Base-by-base conservation (phyloP, 2,888 invertebrate genomes). In the Rugalucina vietnamica region DNA sequence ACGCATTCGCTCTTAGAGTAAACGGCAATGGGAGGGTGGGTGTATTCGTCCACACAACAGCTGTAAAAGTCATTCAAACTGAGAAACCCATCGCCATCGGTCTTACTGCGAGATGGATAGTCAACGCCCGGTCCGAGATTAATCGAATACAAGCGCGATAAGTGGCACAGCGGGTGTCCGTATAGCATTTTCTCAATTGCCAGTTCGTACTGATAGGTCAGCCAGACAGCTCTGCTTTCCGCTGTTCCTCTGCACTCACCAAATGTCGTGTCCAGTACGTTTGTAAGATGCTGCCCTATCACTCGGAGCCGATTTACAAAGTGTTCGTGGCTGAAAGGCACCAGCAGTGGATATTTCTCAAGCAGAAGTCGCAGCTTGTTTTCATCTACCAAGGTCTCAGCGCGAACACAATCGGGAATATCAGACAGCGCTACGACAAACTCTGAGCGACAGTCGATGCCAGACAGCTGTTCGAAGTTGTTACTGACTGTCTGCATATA, bases 171-270 rank as follows among this genome's bases (percentile, higher is more conserved):
- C 50, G 80, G 80, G 32, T 65, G 70, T n/a, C 74, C 80, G 36
- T 74, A 80, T 18, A 80, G 50, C 14, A 80, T 50, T 60, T 80
- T 74, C 43, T 80, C 80, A 18, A 75, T 18, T 1, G 75, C 80
- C 10, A 74, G 54, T 43, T 80, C 80, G 49, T 73, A 32, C 54
- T 79, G 74, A 65, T 72, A 79, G 43, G n/a, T 37, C 2, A 69
- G 50, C 79, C 79, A 79, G 8, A 37, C 49, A 32, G 36, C n/a
- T n/a, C 32, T 27, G 14, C 50, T 74, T 18, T 79, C 29, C 8
- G 74, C 79, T 4, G 79, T 74, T 24, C 79, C 79, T 43, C 74
- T 73, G 32, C 57, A n/a, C 24, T 43, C 34, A 14, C 49, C n/a
- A 43, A 50, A 75, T 43, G 37, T 18, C 1, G 18, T 21, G 1